A percentile compares a stretch with the other conserved stretches of the same genome.
Evolutionary conservation across 2,797 vertebrate species (phyloP).

Genomic region (Tachyglossus aculeatus): DNA sequence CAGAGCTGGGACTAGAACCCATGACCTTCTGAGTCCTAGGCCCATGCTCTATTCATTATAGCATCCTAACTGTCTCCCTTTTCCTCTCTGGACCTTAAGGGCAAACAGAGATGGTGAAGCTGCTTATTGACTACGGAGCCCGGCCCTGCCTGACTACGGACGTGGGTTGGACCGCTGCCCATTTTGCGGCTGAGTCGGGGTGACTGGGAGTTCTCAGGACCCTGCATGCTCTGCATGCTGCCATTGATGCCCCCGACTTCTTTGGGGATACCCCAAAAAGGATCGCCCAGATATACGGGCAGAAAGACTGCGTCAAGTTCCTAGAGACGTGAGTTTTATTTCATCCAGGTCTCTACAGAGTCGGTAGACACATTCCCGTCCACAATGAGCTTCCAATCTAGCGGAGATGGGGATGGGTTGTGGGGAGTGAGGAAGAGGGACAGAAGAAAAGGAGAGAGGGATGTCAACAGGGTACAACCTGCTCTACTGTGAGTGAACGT

Average conservation of each 20-base stretch:
- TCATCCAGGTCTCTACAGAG: neutral
- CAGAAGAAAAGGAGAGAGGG: no score
- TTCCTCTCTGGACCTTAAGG: conserved; percentile 69
- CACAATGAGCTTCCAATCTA: no score
- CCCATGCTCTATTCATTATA: no score
- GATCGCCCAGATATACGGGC: conserved; percentile 88
- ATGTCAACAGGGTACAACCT: no score
- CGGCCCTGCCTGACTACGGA: conserved; percentile 80
- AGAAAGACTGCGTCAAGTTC: conserved; percentile 82
- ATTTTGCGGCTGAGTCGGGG: conserved; percentile 88
- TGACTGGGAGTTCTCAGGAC: conserved; percentile 78
- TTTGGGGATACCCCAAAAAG: conserved; percentile 85
- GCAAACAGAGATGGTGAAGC: conserved; percentile 74
- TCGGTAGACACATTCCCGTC: neutral
- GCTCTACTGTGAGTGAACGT: no score
- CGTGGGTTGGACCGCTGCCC: conserved; percentile 86
- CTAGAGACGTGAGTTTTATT: conserved; percentile 79
- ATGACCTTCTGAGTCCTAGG: no score
- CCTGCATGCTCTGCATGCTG: conserved; percentile 82
- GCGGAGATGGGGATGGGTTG: no score
- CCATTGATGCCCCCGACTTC: conserved; percentile 81
- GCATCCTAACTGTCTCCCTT: neutral
- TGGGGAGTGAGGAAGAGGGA: no score
- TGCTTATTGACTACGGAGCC: conserved; percentile 83
- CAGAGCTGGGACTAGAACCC: no score